Evolutionary conservation across 2,797 vertebrate genomes (phyloP), one percentile per base, ranked within the genome.

Genomic region (Hapalemur alaotrensis): DNA sequence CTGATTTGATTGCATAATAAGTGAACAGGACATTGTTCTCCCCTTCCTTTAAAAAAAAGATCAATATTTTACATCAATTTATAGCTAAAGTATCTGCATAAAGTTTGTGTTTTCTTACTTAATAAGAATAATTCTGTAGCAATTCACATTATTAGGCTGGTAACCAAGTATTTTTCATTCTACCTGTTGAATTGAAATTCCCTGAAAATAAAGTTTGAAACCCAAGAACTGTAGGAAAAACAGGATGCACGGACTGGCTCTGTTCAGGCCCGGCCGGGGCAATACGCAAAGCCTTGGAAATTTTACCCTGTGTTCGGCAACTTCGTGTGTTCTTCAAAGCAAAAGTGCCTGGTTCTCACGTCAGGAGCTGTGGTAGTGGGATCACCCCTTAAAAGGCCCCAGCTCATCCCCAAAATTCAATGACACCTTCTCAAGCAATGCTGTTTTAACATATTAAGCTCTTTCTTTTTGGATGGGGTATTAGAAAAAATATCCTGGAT

Each of bases 61-160:
- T 91, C 93, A 98, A 0, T 97, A 98, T 98, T 98, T 97, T 95
- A 43, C 97, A 98, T 97, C 93, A 80, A 97, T 97, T 98, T 97
- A 97, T 98, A 98, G 97, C 96, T 99, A 98, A 98, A 98, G 98
- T 97, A 98, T 98, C 98, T 98, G 98, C 98, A 99, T 98, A 98
- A 98, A 98, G 97, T 98, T 97, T 98, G 98, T 96, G 96, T 97
- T 98, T 98, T 97, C 97, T 98, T 96, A 97, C 95, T 61, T 96
- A 98, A 93, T 91, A 97, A 93, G 86, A 95, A 97, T 13, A 96
- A 98, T 93, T 98, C 96, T 46, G 28, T 95, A 98, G 98, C 96
- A 94, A 98, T 98, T 98, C 98, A 97, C 98, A 97, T 98, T 96
- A 97, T 98, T 97, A 28, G 28, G 97, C 97, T 98, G 92, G 97